These are phyloP conservation scores for Ascidia mentula DNA, from an alignment of 23 tunicate genomes.

Conservation along the genomic window DNA sequence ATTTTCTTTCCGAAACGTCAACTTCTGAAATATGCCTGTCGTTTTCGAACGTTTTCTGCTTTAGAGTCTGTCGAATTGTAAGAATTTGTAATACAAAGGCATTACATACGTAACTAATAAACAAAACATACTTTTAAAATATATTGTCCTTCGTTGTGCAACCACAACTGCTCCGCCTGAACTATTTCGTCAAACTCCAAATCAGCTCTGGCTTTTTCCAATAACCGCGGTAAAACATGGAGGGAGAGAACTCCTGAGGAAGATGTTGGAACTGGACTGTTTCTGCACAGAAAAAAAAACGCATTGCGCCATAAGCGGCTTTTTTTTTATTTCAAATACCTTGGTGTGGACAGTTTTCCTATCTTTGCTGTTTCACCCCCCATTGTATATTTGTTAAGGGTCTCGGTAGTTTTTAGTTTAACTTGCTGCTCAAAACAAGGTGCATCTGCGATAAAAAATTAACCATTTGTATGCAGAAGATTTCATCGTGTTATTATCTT, in stretches of 20 bases:
- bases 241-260: neutral
- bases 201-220: slow-evolving; percentile 72
- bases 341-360: slow-evolving; percentile 6
- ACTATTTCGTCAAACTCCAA: slow-evolving; percentile 45
- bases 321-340: neutral
- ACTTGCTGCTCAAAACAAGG: slow-evolving; percentile 49
- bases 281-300: too few species aligned
- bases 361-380: neutral
- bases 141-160: slow-evolving; percentile 53
- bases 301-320: too few species aligned
- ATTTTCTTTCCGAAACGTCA: neutral
- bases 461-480: neutral
- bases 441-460: slow-evolving; percentile 27
- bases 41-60: neutral
- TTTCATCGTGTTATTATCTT: neutral
- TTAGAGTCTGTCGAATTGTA: neutral
- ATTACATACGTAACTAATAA: too few species aligned
- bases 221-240: slow-evolving; percentile 35
- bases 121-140: slow-evolving; percentile 39
- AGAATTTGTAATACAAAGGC: neutral
- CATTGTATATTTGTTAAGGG: neutral
- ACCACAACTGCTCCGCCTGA: slow-evolving; percentile 32
- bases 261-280: neutral
- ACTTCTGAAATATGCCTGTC: neutral
- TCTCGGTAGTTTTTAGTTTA: slow-evolving; percentile 21